Base-by-base conservation (phyloP, 2,888 invertebrate species). In the Drymonia ruficornis region DNA sequence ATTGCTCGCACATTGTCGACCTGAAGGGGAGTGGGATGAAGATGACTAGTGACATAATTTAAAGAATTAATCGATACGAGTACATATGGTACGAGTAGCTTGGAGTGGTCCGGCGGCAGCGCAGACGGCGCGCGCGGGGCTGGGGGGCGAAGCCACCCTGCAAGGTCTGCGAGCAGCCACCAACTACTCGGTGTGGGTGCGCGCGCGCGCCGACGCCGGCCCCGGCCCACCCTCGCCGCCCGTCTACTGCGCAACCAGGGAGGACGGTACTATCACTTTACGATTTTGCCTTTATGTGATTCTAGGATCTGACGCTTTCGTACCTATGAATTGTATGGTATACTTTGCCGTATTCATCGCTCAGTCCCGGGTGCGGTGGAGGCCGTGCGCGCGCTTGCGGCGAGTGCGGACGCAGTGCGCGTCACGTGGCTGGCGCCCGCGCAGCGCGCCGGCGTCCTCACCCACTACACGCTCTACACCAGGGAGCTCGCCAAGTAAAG, bases 131-230 rank as follows among this genome's bases (percentile, higher is more conserved):
- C 68, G 73, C 19, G 72, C 73, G 9, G 75, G 73, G 3, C 61
- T 60, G 29, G 65, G 70, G 29, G 77, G 76, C 43, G 81, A 75
- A 56, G 80, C 94, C 16, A 94, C 95, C 79, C 88, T 97, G 68
- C 95, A 95, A 76, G 96, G 95, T 0, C 88, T 98, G 67, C 94
- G 95, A 71, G 96, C 96, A 72, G 96, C 94, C 77, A 96, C 97
- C 53, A 97, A 97, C 91, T 98, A 98, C 90, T 96, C 96, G 40
- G 94, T 98, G 67, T 94, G 96, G 76, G 96, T 97, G 38, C 88
- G 96, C 75, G 97, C 97, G 28, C 96, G 95, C 75, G 96, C 96
- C 0, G 94, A 94, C 50, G 95, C 95, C 42, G 98, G 97, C 4
- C 95, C 96, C 75, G 97, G 97, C 1, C 94, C 96, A 40, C 90